Evolutionary conservation across 2,888 invertebrate species (phyloP).

Genomic region (Dicyrtoma fusca): DNA sequence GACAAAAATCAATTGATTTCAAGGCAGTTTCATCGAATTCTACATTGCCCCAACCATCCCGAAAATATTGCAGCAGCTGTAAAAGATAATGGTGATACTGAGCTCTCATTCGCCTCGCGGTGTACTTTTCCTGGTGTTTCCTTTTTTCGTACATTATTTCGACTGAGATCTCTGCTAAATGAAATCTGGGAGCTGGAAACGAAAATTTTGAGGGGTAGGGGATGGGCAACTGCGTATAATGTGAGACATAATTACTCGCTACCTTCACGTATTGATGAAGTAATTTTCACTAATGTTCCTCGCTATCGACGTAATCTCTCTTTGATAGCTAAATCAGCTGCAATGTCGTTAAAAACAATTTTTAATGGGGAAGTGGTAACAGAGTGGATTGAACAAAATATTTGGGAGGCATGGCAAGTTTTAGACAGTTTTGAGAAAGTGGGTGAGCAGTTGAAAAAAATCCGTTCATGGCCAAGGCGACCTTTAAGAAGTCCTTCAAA

Average conservation of each 20-base stretch:
- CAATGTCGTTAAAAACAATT: constrained; percentile 50
- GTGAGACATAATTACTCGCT: constrained; percentile 54
- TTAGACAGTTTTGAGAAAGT: constrained; percentile 49
- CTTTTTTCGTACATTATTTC: constrained; percentile 54
- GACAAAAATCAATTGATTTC: constrained; percentile 51
- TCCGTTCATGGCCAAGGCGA: constrained; percentile 50
- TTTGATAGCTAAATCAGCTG: constrained; percentile 49
- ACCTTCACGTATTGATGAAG: constrained; percentile 52
- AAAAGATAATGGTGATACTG: constrained; percentile 43
- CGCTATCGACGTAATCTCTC: constrained; percentile 49
- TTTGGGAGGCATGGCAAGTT: constrained; percentile 55
- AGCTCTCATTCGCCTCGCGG: constrained; percentile 50
- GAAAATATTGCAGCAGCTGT: constrained; percentile 27
- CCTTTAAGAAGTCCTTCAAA: constrained; percentile 50
- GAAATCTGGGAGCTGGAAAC: constrained; percentile 53
- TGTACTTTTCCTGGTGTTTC: constrained; percentile 55
- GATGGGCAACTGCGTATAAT: constrained; percentile 55
- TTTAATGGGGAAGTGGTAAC: constrained; percentile 48
- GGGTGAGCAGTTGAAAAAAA: constrained; percentile 49
- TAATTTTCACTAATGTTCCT: constrained; percentile 52
- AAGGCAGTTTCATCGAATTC: constrained; percentile 46
- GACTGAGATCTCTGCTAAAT: constrained; percentile 47
- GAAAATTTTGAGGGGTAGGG: constrained; percentile 49
- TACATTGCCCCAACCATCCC: constrained; percentile 44
- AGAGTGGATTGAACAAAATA: constrained; percentile 56